Evolutionary conservation across 2,113 vertebrate genomes (phyloP).

Genomic region (Cygnus buccinator): DNA sequence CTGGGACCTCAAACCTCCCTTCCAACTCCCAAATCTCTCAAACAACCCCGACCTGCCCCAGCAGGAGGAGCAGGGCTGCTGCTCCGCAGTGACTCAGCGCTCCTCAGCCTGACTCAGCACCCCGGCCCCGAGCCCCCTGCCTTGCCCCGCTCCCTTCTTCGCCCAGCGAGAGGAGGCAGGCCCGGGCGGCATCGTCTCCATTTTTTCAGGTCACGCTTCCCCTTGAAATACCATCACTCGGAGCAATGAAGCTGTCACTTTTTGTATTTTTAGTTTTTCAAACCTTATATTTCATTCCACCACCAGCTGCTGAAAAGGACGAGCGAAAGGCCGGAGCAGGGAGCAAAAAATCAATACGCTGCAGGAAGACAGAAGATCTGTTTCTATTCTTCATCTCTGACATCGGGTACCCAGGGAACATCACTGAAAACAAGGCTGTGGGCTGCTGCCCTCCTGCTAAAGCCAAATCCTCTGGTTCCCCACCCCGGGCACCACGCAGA

Average conservation of each 20-base stretch:
- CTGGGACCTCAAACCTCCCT: neutral
- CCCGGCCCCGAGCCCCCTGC: neutral
- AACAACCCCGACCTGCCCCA: neutral
- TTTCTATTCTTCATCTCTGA: slow-evolving; percentile 60
- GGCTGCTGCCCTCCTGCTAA: neutral
- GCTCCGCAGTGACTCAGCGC: neutral
- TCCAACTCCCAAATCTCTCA: neutral
- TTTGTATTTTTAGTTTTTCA: slow-evolving; percentile 77
- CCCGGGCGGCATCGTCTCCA: neutral
- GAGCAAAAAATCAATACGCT: slow-evolving; percentile 78
- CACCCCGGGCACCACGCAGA: neutral
- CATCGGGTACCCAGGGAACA: neutral
- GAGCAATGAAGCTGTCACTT: slow-evolving; percentile 73
- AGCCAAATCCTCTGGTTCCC: neutral
- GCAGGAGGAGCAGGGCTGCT: accelerated
- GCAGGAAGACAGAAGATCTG: slow-evolving; percentile 66
- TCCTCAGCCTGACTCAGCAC: neutral
- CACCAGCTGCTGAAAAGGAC: slow-evolving; percentile 64
- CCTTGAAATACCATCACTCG: slow-evolving; percentile 47
- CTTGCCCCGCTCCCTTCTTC: neutral
- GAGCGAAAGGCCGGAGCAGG: slow-evolving; percentile 70
- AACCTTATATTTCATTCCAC: slow-evolving; percentile 73
- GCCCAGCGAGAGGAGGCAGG: accelerated
- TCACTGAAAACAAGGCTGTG: neutral
- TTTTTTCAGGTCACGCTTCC: slow-evolving; percentile 44